Conservation (phyloP, 1,140 invertebrate genomes). For the Gonatopus flavifemur region DNA sequence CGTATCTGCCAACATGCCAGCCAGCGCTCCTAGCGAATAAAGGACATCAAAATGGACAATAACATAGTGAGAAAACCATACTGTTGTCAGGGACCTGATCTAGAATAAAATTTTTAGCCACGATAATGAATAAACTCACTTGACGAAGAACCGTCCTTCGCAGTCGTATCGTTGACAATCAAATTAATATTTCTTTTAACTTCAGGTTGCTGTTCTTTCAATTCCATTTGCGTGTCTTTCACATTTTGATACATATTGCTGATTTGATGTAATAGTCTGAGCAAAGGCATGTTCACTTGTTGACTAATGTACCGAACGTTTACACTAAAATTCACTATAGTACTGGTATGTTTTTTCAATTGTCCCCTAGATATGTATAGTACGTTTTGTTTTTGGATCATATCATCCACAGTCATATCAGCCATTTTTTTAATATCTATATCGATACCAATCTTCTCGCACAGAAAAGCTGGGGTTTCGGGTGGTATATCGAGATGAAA, state of each 20-base stretch:
- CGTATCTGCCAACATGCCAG: no score
- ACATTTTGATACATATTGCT: slow-evolving; percentile 98
- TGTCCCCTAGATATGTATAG: slow-evolving; percentile 83
- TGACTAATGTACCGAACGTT: slow-evolving; percentile 87
- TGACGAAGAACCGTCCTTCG: slow-evolving; percentile 62
- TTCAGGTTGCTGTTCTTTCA: slow-evolving; percentile 70
- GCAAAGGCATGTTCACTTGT: slow-evolving; percentile 92
- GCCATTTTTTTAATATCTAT: slow-evolving; percentile 87
- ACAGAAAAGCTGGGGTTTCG: slow-evolving; percentile 88
- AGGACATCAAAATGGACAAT: no score
- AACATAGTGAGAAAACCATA: no score
- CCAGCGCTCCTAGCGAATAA: no score
- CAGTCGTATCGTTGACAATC: slow-evolving; percentile 42
- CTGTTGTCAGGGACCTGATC: no score
- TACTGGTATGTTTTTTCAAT: slow-evolving; percentile 86
- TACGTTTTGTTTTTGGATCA: slow-evolving; percentile 77
- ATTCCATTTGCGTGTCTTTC: slow-evolving; percentile 88
- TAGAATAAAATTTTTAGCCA: no score
- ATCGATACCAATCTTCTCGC: slow-evolving; percentile 86
- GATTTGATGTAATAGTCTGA: slow-evolving; percentile 92
- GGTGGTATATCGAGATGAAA: slow-evolving; percentile 67
- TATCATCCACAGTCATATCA: slow-evolving; percentile 85
- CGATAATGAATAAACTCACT: slow-evolving; percentile 46
- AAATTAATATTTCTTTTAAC: slow-evolving; percentile 56
- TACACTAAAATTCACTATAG: slow-evolving; percentile 83